Conservation (phyloP, 2,113 vertebrate genomes). For the Chrysemys picta region DNA sequence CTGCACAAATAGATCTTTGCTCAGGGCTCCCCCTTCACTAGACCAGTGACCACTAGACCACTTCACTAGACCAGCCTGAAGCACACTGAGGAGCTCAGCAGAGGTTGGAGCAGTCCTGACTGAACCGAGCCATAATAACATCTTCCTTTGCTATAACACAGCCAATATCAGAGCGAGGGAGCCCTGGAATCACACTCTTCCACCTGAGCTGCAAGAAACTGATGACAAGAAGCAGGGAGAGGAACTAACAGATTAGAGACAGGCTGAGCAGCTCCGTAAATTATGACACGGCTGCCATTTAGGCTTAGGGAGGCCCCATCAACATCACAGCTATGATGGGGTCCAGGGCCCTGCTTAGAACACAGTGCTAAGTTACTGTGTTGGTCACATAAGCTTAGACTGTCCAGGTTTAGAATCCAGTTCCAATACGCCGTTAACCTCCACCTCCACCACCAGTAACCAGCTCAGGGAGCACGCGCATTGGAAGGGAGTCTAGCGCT, state of each 20-base stretch:
- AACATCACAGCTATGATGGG: neutral
- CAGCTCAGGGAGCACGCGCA: neutral
- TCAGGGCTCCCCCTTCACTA: fast-evolving
- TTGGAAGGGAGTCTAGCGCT: neutral
- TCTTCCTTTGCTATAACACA: neutral
- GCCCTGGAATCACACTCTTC: neutral
- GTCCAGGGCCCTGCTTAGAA: neutral
- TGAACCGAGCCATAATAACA: fast-evolving
- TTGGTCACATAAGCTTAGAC: neutral
- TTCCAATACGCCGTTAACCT: neutral
- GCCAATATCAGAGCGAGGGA: neutral
- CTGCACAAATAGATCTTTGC: fast-evolving
- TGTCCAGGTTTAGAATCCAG: neutral
- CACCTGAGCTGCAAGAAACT: neutral
- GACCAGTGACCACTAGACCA: neutral
- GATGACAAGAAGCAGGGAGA: neutral
- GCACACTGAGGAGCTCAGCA: neutral
- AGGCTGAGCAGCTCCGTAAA: neutral
- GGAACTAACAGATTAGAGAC: neutral
- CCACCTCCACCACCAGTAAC: neutral
- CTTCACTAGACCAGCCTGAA: fast-evolving
- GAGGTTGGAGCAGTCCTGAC: fast-evolving
- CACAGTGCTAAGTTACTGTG: neutral
- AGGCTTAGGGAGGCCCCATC: neutral
- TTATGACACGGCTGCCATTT: neutral